These are phyloP conservation scores for Epicauta chinensis DNA, from an alignment of 1,140 invertebrate species.

Conservation along the genomic window DNA sequence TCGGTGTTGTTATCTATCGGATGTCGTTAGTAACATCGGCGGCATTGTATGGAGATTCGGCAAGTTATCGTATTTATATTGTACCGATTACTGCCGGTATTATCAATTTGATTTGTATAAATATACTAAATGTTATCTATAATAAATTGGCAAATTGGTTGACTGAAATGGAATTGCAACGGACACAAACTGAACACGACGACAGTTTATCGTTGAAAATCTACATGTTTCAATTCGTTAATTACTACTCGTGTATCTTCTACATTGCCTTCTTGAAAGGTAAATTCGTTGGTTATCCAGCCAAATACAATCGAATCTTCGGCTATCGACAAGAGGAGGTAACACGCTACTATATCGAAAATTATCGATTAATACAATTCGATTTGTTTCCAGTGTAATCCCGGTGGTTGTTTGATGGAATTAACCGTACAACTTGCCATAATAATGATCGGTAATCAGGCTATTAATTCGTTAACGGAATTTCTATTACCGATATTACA, in stretches of 20 bases:
- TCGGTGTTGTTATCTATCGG: conserved; percentile 69
- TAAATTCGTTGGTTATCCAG: conserved; percentile 70
- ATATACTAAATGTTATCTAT: conserved; percentile 49
- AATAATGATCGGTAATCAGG: conserved; percentile 83
- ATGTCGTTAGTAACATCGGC: conserved; percentile 59
- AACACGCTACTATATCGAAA: too few relatives aligned
- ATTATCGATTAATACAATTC: too few relatives aligned
- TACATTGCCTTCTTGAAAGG: conserved; percentile 84
- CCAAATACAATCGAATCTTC: conserved; percentile 66
- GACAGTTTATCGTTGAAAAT: conserved; percentile 80
- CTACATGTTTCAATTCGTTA: conserved; percentile 83
- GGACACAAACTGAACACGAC: conserved; percentile 80
- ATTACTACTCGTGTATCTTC: conserved; percentile 80
- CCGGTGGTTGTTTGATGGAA: conserved; percentile 76
- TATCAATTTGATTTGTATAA: conserved; percentile 61
- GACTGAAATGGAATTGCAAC: conserved; percentile 74
- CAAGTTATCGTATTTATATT: conserved; percentile 57
- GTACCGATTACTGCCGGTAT: conserved; percentile 60
- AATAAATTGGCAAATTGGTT: conserved; percentile 47
- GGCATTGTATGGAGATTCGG: conserved; percentile 49
- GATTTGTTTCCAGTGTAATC: conserved; percentile 51
- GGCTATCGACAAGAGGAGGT: conserved; percentile 61
- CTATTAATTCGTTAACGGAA: conserved; percentile 73
- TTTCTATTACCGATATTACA: conserved; percentile 59
- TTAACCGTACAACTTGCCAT: conserved; percentile 75